phyloP scores from a whole-genome alignment of 2,888 invertebrate species.

The Meiosimyza decipiens region DNA sequence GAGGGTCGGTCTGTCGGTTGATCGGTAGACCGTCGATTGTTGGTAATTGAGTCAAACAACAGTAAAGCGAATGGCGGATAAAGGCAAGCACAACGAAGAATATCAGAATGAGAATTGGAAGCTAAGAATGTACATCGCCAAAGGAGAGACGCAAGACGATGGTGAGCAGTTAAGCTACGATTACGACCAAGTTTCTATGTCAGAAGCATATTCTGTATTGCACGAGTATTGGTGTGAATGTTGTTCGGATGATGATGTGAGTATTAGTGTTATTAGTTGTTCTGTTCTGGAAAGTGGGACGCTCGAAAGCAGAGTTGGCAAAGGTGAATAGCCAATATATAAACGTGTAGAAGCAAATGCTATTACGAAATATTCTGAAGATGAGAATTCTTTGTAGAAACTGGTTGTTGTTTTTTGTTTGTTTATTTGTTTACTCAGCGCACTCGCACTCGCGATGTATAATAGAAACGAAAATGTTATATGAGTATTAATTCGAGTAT shows the following conservation, averaged over 20 bases:
- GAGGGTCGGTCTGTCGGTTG: slow-evolving; percentile 4
- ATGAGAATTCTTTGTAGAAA: not conserved
- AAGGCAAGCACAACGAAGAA: slow-evolving; percentile 54
- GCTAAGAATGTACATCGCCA: slow-evolving; percentile 7
- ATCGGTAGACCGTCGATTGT: not conserved
- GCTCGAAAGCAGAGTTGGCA: slow-evolving; percentile 45
- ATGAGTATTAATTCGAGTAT: too few species aligned
- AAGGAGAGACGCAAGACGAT: not conserved
- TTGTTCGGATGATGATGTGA: not conserved
- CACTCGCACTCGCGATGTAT: too few species aligned
- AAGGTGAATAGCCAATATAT: slow-evolving; percentile 64
- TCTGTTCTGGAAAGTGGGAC: slow-evolving; percentile 47
- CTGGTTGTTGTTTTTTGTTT: not conserved
- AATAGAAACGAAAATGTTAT: too few species aligned
- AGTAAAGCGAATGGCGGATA: slow-evolving; percentile 56
- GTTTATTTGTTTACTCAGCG: too few species aligned
- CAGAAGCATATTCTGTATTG: slow-evolving; percentile 22
- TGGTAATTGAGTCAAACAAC: slow-evolving; percentile 55
- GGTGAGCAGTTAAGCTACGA: not conserved
- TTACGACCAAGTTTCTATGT: slow-evolving; percentile 39
- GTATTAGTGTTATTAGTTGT: not conserved
- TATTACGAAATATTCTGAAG: not conserved
- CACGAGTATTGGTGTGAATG: not conserved
- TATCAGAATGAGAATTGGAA: slow-evolving; percentile 51
- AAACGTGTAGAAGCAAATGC: not conserved